Base-by-base conservation (phyloP, 2,113 vertebrate genomes). In the Notarius quadriscutis region DNA sequence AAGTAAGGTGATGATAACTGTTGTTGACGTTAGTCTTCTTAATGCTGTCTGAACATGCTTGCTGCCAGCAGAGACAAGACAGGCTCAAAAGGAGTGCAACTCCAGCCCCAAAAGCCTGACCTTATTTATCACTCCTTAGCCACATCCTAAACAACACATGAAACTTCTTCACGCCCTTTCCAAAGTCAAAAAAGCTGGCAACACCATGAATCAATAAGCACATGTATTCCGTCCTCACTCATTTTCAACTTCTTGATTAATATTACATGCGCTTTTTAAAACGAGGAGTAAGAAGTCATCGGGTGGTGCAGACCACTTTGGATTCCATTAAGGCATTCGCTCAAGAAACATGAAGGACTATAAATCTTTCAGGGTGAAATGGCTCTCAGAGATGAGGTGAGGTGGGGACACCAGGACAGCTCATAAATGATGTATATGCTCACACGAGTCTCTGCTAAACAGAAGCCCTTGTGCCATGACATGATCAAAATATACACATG, bases 201-300 rank as follows among this genome's bases (percentile, higher is more conserved):
- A 89, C 89, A 80, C 75, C 11, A 60, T 93, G 87, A 92, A 93
- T 94, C 91, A 92, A 89, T 88, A 91, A 91, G 89, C 75, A 89
- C 89, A 90, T 77, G 89, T 89, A 92, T 92, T 92, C 89, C 91
- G 77, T 57, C n/a, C 12, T 83, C 75, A 85, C 62, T 86, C 90
- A 89, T 86, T 88, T 91, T 92, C 90, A 91, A 93, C 91, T 91
- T 92, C 91, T 91, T 92, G 87, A 93, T 94, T 93, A 93, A 95
- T 94, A 94, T 92, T 94, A 89, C 84, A 94, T 91, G 84, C 60
- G 67, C 87, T 9, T 91, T 90, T 91, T 91, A 92, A 82, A 82
- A 79, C 74, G 82, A 88, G 88, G 41, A 77, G 34, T 53, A 62
- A 87, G 82, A 90, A 92, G 91, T 87, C 86, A 63, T 53, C 74